Evolutionary conservation across 2,113 vertebrate species (phyloP), one percentile per base, ranked within the genome.

Genomic region (Athene cunicularia): DNA sequence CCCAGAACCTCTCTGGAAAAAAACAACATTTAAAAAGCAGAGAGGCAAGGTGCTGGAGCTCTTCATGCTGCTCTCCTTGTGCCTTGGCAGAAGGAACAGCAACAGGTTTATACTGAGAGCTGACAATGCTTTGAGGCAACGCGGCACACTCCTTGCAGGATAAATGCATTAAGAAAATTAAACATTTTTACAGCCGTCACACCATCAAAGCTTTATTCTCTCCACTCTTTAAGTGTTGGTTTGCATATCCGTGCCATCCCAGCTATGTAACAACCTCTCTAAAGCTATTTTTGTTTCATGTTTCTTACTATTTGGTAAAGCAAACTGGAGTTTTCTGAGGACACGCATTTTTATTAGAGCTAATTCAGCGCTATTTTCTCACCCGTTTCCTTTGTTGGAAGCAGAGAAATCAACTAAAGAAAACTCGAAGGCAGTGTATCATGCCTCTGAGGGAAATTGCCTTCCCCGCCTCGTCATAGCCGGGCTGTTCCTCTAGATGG

Each of bases 401-500:
- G 77, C 41, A 73, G 73, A 72, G 77, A 68, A 95, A 82, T 20
- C 27, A 68, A 11, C 58, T 22, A 8, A 60, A 64, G 86, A n/a
- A 49, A 89, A 45, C n/a, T 85, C 11, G 16, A 91, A 84, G 70
- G 91, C 77, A 86, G 62, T 33, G 20, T 11, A n/a, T 7, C 10
- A 2, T 28, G 37, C 63, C 91, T 64, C 39, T 32, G 80, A 91
- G 83, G 60, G 47, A 77, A 93, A 72, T 49, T 37, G 63, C 75
- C 41, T 72, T 71, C 64, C 68, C 47, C 1, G 1, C 53, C 56
- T 49, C 73, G 97, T 62, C 94, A 64, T 84, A 81, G 80, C 96
- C 27, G 2, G 58, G 74, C 83, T 91, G 41, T 35, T 87, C 93
- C 98, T 60, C 97, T 98, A 98, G 98, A 92, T 97, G 98, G 98